phyloP scores from a whole-genome alignment of 2,797 vertebrate species.

The Chelon labrosus region DNA sequence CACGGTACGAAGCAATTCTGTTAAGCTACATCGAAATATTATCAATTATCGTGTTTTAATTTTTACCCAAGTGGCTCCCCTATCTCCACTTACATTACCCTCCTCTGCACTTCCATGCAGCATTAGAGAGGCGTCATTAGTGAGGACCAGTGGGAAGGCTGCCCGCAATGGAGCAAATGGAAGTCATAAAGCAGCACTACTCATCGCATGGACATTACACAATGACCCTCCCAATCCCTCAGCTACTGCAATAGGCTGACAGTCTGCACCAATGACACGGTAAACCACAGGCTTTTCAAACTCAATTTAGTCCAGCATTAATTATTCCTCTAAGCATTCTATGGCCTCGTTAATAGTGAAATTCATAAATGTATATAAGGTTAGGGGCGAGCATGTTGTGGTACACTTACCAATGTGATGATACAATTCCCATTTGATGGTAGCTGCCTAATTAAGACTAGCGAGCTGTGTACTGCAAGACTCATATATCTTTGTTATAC shows the following conservation, averaged over 20 bases:
- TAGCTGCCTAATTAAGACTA: constrained; percentile 76
- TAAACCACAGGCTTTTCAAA: constrained; percentile 83
- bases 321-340: constrained; percentile 84
- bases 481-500: constrained; percentile 78
- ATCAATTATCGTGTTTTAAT: constrained; percentile 83
- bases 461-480: constrained; percentile 68
- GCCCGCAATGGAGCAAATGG: constrained; percentile 80
- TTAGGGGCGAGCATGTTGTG: constrained; percentile 73
- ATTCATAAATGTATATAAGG: constrained; percentile 80
- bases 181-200: constrained; percentile 82
- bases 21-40: constrained; percentile 77
- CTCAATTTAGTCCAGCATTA: constrained; percentile 83
- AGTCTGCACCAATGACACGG: constrained; percentile 77
- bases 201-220: constrained; percentile 81
- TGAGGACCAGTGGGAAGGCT: constrained; percentile 76
- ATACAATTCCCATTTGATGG: constrained; percentile 80
- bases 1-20: constrained; percentile 65
- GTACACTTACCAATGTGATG: constrained; percentile 75
- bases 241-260: constrained; percentile 77
- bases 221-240: constrained; percentile 82
- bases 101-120: constrained; percentile 71
- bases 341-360: constrained; percentile 71
- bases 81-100: constrained; percentile 74
- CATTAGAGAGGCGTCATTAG: constrained; percentile 83
- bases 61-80: constrained; percentile 78